phyloP scores from a whole-genome alignment of 2,113 vertebrate genomes.

The Lipophrys pholis region DNA sequence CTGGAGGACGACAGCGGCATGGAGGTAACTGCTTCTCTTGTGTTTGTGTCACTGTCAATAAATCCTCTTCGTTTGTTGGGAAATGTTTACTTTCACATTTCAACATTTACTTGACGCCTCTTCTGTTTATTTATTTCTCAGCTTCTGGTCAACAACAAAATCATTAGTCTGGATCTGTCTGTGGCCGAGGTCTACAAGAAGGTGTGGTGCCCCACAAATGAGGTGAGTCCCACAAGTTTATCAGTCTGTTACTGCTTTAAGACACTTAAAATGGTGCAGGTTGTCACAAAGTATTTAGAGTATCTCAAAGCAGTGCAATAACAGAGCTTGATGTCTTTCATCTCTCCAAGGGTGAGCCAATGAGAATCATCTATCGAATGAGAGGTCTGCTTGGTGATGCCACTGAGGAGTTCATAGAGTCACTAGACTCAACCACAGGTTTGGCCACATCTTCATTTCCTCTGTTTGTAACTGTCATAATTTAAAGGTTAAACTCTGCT shows the following conservation, averaged over 20 bases:
- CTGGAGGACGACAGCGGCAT: slow-evolving; percentile 98
- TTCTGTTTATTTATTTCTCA: slow-evolving; percentile 54
- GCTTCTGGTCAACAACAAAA: slow-evolving; percentile 99
- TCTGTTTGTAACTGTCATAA: neutral
- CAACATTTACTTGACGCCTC: no score
- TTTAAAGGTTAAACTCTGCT: neutral
- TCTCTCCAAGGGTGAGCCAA: slow-evolving; percentile 91
- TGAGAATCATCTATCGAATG: slow-evolving; percentile 99
- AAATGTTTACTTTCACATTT: no score
- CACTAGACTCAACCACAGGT: slow-evolving; percentile 98
- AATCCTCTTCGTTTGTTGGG: neutral
- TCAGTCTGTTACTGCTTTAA: neutral
- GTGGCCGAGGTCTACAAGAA: slow-evolving; percentile 99
- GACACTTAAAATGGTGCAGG: neutral
- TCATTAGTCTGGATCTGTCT: slow-evolving; percentile 96
- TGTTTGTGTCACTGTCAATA: neutral
- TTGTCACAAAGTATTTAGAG: neutral
- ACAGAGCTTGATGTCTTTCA: slow-evolving; percentile 14
- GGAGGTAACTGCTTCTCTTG: slow-evolving; percentile 85
- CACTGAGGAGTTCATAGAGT: slow-evolving; percentile 98
- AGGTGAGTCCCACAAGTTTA: slow-evolving; percentile 81
- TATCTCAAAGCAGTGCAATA: neutral
- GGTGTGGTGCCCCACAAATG: slow-evolving; percentile 99
- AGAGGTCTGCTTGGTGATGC: slow-evolving; percentile 97
- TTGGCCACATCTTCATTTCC: slow-evolving; percentile 12